Evolutionary conservation across 1,140 invertebrate species (phyloP), one percentile per base, ranked within the genome.

Genomic region (Drosophila nigromelanica): DNA sequence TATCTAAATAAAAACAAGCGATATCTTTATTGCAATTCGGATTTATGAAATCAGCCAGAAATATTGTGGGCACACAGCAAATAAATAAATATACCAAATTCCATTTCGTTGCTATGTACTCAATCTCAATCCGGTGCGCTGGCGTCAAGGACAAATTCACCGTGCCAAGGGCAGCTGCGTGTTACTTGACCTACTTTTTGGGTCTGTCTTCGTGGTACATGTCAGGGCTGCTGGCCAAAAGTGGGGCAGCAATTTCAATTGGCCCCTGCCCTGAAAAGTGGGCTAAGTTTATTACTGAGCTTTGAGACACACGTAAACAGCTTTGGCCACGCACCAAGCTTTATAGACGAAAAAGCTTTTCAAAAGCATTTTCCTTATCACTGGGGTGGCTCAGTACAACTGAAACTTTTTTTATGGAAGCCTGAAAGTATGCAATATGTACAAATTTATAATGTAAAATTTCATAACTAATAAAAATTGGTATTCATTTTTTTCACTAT

Each of bases 131-230:
- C n/a, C 45, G 33, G 42, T 8, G 24, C 10, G 6, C 48, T 39
- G 14, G 11, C 59, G 68, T 75, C 80, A 83, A 83, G 80, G 80
- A 83, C 80, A 76, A 83, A 83, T 56, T 51, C 24, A 54, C 15
- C 58, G 63, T 66, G 76, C 67, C 80, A 83, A 83, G 50, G 72
- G 67, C 80, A 75, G 55, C 62, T 48, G 30, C 52, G 37, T 45
- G 61, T 76, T 47, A 68, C 67, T 82, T 83, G 80, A 83, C 80
- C 80, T 45, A 83, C 58, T 71, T 83, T 72, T 21, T 10, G 27
- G 18, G 40, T 35, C 30, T 10, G 43, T 24, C 11, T 45, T 27
- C 3, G 10, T 14, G 54, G 51, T 61, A 12, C 45, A 30, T 77
- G 58, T 76, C 74, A 76, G 62, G 58, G 55, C 60, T 60, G 69